Conservation (phyloP, 2,113 vertebrate genomes). For the Corythornis vintsioides region DNA sequence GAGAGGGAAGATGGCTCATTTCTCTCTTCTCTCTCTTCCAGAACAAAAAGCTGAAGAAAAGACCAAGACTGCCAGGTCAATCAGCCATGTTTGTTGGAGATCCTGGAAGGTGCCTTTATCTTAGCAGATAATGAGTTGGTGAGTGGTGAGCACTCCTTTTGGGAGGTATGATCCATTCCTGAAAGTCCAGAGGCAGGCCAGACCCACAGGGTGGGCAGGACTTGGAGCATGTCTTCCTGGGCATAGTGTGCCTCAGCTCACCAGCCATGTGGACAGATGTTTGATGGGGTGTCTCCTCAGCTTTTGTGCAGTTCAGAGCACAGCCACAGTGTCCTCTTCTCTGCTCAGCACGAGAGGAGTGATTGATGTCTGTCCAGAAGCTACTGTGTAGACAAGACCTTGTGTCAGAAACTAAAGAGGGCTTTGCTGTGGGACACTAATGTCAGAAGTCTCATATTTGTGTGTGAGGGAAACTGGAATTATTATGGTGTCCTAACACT, state of each 20-base stretch:
- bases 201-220: background rate
- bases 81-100: background rate
- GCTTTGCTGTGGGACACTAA: background rate
- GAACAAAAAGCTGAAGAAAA: background rate
- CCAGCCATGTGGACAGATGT: background rate
- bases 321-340: background rate
- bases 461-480: background rate
- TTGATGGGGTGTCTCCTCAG: background rate
- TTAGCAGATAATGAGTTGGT: fast-evolving
- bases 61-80: background rate
- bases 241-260: background rate
- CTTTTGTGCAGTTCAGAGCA: background rate
- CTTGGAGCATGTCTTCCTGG: background rate
- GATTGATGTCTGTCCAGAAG: background rate
- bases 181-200: background rate
- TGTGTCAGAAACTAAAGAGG: background rate
- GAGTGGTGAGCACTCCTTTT: background rate
- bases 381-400: background rate
- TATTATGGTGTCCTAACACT: background rate
- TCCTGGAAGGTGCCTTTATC: background rate
- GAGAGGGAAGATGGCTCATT: background rate
- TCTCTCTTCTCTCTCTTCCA: background rate
- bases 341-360: background rate
- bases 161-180: background rate
- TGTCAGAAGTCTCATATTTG: background rate